These are phyloP conservation scores for Drosophila nasuta DNA, from an alignment of 1,140 invertebrate species.

Conservation along the genomic window DNA sequence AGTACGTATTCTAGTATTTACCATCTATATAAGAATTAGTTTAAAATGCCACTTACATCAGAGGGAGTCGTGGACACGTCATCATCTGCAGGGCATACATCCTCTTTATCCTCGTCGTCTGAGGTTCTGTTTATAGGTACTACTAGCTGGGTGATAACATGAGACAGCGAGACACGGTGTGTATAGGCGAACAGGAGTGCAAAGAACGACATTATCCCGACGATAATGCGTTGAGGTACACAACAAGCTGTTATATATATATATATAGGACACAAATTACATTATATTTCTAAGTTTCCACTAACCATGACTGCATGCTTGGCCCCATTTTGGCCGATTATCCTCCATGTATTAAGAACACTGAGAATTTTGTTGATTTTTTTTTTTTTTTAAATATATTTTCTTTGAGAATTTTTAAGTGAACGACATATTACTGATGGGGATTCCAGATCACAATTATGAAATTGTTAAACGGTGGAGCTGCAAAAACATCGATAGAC, in stretches of 20 bases:
- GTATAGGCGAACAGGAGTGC: slow-evolving; percentile 21
- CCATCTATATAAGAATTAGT: not conserved
- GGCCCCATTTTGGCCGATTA: not conserved
- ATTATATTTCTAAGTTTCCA: not conserved
- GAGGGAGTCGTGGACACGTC: not conserved
- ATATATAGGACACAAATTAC: not conserved
- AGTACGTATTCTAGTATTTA: not conserved
- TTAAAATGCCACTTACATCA: not conserved
- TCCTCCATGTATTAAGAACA: not conserved
- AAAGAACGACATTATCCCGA: slow-evolving; percentile 26
- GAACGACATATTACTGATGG: too few species aligned
- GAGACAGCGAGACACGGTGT: slow-evolving; percentile 35
- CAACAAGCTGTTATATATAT: slow-evolving; percentile 16
- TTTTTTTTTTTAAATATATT: not conserved
- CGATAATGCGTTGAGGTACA: slow-evolving; percentile 31
- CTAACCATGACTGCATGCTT: not conserved
- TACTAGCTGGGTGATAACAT: slow-evolving; percentile 37
- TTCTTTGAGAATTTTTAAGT: too few species aligned
- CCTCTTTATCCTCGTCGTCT: not conserved
- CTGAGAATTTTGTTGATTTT: not conserved
- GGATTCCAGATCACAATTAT: too few species aligned
- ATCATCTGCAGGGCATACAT: slow-evolving; percentile 20
- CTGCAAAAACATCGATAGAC: too few species aligned
- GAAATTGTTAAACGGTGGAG: too few species aligned
- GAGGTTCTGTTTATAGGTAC: slow-evolving; percentile 27